phyloP scores from a whole-genome alignment of 1,140 invertebrate genomes.

The Phthorimaea operculella region DNA sequence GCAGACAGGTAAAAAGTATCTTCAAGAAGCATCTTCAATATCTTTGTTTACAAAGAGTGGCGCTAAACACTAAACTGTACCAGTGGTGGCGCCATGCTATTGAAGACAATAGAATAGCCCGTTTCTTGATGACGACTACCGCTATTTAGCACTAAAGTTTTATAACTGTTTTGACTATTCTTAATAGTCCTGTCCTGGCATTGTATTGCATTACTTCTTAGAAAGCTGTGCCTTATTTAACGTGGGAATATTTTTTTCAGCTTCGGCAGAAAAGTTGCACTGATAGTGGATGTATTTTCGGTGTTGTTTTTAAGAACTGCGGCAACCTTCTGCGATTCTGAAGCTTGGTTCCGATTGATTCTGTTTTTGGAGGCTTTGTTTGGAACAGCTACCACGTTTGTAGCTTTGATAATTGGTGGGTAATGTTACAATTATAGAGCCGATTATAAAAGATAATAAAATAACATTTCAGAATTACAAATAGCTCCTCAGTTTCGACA shows the following conservation, averaged over 20 bases:
- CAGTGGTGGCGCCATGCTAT: neutral
- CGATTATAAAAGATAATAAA: no score
- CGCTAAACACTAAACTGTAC: neutral
- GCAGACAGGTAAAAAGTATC: conserved; percentile 39
- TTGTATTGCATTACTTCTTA: no score
- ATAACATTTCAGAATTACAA: no score
- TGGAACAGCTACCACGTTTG: conserved; percentile 34
- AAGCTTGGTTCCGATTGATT: conserved; percentile 47
- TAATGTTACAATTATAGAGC: no score
- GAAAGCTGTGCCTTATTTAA: neutral
- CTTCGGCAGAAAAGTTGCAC: conserved; percentile 43
- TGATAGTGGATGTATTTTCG: conserved; percentile 28
- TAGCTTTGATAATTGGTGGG: conserved; percentile 37
- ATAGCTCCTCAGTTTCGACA: no score
- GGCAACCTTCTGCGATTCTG: conserved; percentile 42
- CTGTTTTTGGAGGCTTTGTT: conserved; percentile 48
- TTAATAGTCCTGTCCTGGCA: no score
- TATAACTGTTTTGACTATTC: neutral
- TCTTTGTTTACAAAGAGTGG: no score
- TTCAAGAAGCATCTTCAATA: neutral
- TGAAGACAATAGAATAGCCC: neutral
- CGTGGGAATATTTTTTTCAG: conserved; percentile 31
- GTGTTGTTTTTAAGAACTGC: conserved; percentile 32
- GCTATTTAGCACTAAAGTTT: neutral
- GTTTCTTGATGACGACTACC: neutral